Conservation (phyloP, 2,888 invertebrate species). For the Pemphredon lugubris region DNA sequence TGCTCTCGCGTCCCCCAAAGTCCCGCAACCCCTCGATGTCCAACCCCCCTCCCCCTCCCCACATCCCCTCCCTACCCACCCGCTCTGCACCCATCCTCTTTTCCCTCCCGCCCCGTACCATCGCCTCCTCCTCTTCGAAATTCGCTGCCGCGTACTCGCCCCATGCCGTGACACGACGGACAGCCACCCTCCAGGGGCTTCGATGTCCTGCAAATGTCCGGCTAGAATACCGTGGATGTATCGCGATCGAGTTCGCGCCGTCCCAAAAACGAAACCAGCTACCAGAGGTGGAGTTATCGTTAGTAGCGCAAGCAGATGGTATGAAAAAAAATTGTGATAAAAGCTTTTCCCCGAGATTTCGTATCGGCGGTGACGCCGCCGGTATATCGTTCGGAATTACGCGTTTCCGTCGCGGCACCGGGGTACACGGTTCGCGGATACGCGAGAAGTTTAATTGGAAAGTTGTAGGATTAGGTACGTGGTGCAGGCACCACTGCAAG, state of each 20-base stretch:
- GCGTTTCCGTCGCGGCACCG: too few relatives aligned
- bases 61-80: constrained; percentile 61
- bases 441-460: too few relatives aligned
- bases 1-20: constrained; percentile 73
- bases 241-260: constrained; percentile 50
- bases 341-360: constrained; percentile 20
- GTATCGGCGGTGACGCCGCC: constrained; percentile 10
- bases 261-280: constrained; percentile 50
- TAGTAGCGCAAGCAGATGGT: constrained; percentile 14
- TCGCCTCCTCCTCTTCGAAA: constrained; percentile 46
- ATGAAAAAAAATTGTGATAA: constrained; percentile 45
- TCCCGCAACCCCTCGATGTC: constrained; percentile 65
- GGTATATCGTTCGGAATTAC: too few relatives aligned
- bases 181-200: constrained; percentile 65
- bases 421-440: too few relatives aligned
- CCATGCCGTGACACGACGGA: constrained; percentile 63
- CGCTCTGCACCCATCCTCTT: constrained; percentile 40
- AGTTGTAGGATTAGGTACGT: too few relatives aligned
- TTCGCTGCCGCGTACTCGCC: constrained; percentile 54
- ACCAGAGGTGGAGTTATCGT: constrained; percentile 47
- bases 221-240: constrained; percentile 48
- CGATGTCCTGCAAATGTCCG: constrained; percentile 65
- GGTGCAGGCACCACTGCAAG: too few relatives aligned
- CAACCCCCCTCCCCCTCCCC: constrained; percentile 43
- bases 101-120: constrained; percentile 43